phyloP scores from a whole-genome alignment of 1,140 invertebrate species.

The Metaphire vulgaris region DNA sequence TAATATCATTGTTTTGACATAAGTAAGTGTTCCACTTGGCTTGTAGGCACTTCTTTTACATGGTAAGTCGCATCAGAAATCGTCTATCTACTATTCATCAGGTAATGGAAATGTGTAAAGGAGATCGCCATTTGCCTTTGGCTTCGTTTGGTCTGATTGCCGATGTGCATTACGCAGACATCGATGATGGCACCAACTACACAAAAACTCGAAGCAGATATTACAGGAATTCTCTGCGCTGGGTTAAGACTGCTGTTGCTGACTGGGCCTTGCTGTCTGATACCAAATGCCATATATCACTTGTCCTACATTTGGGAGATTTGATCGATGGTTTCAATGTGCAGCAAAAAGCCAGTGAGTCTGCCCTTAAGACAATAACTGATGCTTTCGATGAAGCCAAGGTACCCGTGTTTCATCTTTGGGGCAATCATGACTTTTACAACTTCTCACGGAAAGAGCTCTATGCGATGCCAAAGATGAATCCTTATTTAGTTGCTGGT shows the following conservation, averaged over 20 bases:
- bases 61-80: too few species aligned
- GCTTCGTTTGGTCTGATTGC: constrained; percentile 46
- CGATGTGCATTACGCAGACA: constrained; percentile 51
- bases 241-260: constrained; percentile 41
- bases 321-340: constrained; percentile 48
- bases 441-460: constrained; percentile 35
- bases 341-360: constrained; percentile 22
- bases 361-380: constrained; percentile 31
- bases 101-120: too few species aligned
- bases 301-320: constrained; percentile 51
- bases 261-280: constrained; percentile 35
- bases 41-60: too few species aligned
- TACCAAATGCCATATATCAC: constrained; percentile 19
- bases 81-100: too few species aligned
- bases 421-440: constrained; percentile 53
- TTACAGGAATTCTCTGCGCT: constrained; percentile 44
- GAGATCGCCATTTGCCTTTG: too few species aligned
- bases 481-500: background rate
- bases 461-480: background rate
- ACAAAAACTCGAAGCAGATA: constrained; percentile 38
- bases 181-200: constrained; percentile 44
- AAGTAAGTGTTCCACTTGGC: too few species aligned
- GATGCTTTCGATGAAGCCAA: constrained; percentile 30
- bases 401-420: constrained; percentile 43
- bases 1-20: too few species aligned